phyloP scores from a whole-genome alignment of 2,113 vertebrate species.

The Lamprotornis superbus region DNA sequence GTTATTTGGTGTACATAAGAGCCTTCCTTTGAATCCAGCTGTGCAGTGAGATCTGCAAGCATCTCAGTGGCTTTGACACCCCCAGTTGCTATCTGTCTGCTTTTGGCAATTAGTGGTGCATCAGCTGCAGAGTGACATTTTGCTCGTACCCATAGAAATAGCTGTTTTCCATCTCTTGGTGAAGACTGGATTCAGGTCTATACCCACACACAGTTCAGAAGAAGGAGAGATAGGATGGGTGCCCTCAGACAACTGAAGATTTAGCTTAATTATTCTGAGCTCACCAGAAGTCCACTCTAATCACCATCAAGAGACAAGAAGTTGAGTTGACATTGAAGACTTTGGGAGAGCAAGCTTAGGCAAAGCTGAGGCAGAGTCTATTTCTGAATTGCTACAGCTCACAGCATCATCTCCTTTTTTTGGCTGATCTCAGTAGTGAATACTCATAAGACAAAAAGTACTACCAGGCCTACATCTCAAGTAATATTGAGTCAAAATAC shows the following conservation, averaged over 20 bases:
- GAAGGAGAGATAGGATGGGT: background rate
- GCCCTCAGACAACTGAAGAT: background rate
- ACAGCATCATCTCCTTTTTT: background rate
- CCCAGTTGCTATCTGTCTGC: background rate
- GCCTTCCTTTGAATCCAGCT: background rate
- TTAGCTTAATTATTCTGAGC: background rate
- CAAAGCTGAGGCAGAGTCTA: background rate
- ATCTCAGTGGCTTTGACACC: background rate
- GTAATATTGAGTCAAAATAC: background rate
- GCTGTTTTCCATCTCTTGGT: background rate
- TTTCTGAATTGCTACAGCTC: background rate
- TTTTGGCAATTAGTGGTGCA: background rate
- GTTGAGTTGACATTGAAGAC: background rate
- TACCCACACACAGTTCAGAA: background rate
- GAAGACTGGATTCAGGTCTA: background rate
- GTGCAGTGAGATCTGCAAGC: background rate
- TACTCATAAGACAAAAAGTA: background rate
- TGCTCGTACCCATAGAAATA: background rate
- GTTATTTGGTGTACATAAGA: background rate
- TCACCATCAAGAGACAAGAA: background rate
- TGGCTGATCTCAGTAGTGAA: background rate
- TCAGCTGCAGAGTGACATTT: background rate
- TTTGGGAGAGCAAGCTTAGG: background rate
- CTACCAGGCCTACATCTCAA: background rate
- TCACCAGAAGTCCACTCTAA: background rate